Evolutionary conservation across 92 coral and sea anemone species (phyloP), one percentile per base, ranked within the genome.

Genomic region (Virgularia gustaviana): DNA sequence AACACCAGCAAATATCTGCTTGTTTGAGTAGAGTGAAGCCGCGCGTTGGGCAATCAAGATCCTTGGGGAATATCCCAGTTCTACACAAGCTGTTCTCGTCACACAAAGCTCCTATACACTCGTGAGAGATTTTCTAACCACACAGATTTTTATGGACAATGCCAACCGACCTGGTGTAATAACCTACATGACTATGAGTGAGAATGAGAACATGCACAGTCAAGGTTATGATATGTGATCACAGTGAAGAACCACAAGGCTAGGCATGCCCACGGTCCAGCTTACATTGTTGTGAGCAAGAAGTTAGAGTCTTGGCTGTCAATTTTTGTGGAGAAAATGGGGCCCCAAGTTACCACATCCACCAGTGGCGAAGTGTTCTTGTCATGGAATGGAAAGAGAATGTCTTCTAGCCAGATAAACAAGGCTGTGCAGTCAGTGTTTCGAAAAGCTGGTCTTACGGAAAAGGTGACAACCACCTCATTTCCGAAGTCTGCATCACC

Each of bases 101-200:
- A 52, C 83, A 5, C 83, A 80, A 58, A 71, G 78, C 20, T 58
- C 53, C 32, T 81, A 77, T 49, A 85, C 89, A 22, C 64, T 85
- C 20, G 54, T 86, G 10, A 67, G 83, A 56, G 90, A 86, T 71
- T 86, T 78, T 61, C 57, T 82, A 39, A 47, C 78, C 54, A 58
- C 78, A n/a, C 73, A 82, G 42, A 86, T 78, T 13, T 77, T 63
- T 3, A 70, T 86, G 0, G 83, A 86, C 36, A 86, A 86, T 78
- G 83, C 85, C 33, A 68, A 79, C 44, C 63, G 87, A 9, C 82
- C 87, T 58, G 82, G 90, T 19, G 86, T 83, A 22, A 19, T 81
- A 13, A 75, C 90, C 34, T 60, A 68, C 64, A 82, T 82, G 85
- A 79, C 74, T 23, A 36, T 78, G 49, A 43, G 62, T 24, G 90